phyloP scores from a whole-genome alignment of 1,140 invertebrate species.

The Brachionus manjavacas region DNA sequence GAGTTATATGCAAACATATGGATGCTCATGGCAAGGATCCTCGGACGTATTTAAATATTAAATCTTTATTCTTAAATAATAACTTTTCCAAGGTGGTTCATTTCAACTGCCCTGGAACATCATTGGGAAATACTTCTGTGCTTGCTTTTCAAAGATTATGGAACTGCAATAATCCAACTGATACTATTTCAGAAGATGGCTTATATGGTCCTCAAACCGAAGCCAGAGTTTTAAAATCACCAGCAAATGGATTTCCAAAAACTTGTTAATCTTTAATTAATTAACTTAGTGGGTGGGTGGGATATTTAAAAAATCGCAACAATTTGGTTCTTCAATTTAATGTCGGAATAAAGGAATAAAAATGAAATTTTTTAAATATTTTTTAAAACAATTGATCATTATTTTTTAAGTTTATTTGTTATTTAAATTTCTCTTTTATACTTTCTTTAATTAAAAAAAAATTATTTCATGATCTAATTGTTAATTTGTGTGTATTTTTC shows the following conservation, averaged over 20 bases:
- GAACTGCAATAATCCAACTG: conserved; percentile 36
- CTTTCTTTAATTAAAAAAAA: too few relatives aligned
- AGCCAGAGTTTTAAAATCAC: conserved; percentile 16
- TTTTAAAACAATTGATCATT: too few relatives aligned
- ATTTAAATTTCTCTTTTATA: too few relatives aligned
- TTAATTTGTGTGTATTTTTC: too few relatives aligned
- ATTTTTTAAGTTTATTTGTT: too few relatives aligned
- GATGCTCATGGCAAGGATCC: conserved; percentile 10
- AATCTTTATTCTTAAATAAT: background rate
- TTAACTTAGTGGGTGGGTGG: too few relatives aligned
- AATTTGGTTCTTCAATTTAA: too few relatives aligned
- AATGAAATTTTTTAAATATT: too few relatives aligned
- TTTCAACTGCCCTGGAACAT: conserved; percentile 23
- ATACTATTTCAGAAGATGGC: conserved; percentile 1
- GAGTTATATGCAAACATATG: background rate
- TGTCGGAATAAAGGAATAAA: too few relatives aligned
- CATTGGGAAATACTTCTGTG: background rate
- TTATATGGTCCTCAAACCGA: conserved; percentile 26
- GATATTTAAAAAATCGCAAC: too few relatives aligned
- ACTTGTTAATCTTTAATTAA: background rate
- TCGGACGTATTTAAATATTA: background rate
- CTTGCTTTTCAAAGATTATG: conserved; percentile 37
- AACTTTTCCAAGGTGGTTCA: background rate
- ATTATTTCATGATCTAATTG: too few relatives aligned
- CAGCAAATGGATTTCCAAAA: background rate